Evolutionary conservation across 2,888 invertebrate species (phyloP), one percentile per base, ranked within the genome.

Genomic region (Spialia ferax): DNA sequence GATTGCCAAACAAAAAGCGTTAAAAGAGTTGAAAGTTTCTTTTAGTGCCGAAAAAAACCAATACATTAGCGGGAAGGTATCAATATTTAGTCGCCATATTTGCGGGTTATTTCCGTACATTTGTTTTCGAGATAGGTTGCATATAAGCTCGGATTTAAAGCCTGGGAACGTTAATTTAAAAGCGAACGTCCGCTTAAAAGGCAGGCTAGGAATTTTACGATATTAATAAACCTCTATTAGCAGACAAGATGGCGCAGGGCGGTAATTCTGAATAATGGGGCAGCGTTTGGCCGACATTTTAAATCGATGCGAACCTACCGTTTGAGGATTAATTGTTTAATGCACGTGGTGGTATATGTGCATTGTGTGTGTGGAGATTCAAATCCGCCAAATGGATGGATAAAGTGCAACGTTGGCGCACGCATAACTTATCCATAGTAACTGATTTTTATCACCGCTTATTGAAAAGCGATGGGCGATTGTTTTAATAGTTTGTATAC

Each of bases 181-280:
- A 80, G 76, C 75, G 73, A 75, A 79, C 55, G 54, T 52, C 65
- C 72, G 77, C 74, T 76, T 75, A 73, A 77, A 76, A 75, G 79
- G 75, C 75, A 69, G 70, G 77, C 78, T 77, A 72, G 76, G 76
- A 79, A 77, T 80, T 84, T 83, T 80, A 82, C 77, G 81, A 82
- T 84, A 81, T 83, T 83, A 84, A 83, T 83, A 84, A 81, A 83
- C 78, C 79, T 77, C 78, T 81, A 81, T 82, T 85, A 85, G 77
- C 74, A 74, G 76, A 75, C 78, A 81, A 79, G 80, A 81, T 79
- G 79, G 77, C 74, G 77, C 71, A 68, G 68, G 42, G 38, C 59
- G 73, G 79, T 80, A 80, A 82, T 82, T 75, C 77, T 74, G 73
- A 78, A 78, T 78, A 80, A 66, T 38, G 66, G 29, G 66, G 42